A percentile compares a stretch with the other conserved stretches of the same genome.
Conservation (phyloP, 2,797 vertebrate genomes). For the Buceros bicornis region DNA sequence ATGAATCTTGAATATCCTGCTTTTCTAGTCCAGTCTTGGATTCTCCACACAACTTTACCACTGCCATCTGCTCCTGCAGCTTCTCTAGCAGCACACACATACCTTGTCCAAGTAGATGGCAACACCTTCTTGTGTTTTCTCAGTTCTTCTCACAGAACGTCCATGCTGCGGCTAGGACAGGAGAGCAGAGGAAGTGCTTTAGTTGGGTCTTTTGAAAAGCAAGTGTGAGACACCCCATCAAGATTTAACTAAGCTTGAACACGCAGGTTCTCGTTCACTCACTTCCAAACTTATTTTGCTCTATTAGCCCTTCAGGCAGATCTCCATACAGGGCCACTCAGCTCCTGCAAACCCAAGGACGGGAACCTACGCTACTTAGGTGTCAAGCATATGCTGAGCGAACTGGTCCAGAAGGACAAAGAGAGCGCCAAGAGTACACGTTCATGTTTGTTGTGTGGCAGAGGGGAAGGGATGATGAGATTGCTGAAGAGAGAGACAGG, state of each 20-base stretch:
- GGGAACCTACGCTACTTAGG: background rate
- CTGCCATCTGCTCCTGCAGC: background rate
- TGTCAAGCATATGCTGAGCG: background rate
- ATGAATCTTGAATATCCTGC: background rate
- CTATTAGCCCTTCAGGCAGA: background rate
- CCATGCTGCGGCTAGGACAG: constrained; percentile 33
- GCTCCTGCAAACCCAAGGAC: background rate
- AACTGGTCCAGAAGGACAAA: background rate
- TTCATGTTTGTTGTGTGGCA: background rate
- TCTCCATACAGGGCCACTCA: background rate
- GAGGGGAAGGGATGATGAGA: background rate
- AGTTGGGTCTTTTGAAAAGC: background rate
- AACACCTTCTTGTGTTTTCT: constrained; percentile 53
- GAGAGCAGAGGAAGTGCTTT: background rate
- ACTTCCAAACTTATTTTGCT: background rate
- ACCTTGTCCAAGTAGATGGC: constrained; percentile 73
- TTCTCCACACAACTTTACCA: background rate
- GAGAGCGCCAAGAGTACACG: background rate
- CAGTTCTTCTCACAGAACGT: constrained; percentile 53
- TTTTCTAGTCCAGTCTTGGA: background rate
- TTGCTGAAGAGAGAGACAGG: background rate
- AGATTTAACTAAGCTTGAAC: background rate
- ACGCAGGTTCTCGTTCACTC: background rate
- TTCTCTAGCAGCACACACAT: background rate
- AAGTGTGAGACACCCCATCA: background rate